These are phyloP conservation scores for Philonicus albiceps DNA, from an alignment of 2,888 invertebrate species.

Conservation along the genomic window DNA sequence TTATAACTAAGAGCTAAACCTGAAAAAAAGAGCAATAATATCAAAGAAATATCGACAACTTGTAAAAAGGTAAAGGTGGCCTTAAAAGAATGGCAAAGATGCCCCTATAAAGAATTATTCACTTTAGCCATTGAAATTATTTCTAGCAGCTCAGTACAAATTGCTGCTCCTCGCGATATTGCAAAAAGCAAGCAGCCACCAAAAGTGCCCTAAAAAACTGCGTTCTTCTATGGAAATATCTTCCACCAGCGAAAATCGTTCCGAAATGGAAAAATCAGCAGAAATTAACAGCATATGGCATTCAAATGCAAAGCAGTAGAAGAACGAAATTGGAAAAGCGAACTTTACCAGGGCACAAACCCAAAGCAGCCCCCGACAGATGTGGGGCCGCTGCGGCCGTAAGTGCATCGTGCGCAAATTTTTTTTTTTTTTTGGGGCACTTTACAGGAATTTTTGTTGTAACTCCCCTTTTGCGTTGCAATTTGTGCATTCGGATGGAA, in stretches of 20 bases:
- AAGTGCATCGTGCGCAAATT: conserved; percentile 5
- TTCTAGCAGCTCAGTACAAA: neutral
- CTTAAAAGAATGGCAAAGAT: too few relatives aligned
- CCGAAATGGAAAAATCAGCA: neutral
- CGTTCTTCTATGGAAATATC: neutral
- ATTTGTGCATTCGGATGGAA: conserved; percentile 36
- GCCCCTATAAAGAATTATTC: neutral
- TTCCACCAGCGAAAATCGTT: neutral
- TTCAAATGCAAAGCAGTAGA: conserved; percentile 14
- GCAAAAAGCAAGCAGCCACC: neutral
- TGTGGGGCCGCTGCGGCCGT: neutral
- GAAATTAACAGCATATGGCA: conserved; percentile 29
- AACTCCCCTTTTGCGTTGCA: conserved; percentile 19
- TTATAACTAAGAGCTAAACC: too few relatives aligned
- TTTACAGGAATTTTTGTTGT: conserved; percentile 23
- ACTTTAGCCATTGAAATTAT: neutral
- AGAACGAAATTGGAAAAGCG: conserved; percentile 34
- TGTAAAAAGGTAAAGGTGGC: too few relatives aligned
- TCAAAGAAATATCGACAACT: too few relatives aligned
- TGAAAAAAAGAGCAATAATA: too few relatives aligned
- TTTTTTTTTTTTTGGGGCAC: neutral
- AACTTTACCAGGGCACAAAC: neutral
- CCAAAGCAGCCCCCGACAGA: neutral
- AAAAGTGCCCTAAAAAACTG: neutral
- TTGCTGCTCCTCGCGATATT: neutral